These are phyloP conservation scores for Ceratina calcarata DNA, from an alignment of 1,140 invertebrate species.

Conservation along the genomic window DNA sequence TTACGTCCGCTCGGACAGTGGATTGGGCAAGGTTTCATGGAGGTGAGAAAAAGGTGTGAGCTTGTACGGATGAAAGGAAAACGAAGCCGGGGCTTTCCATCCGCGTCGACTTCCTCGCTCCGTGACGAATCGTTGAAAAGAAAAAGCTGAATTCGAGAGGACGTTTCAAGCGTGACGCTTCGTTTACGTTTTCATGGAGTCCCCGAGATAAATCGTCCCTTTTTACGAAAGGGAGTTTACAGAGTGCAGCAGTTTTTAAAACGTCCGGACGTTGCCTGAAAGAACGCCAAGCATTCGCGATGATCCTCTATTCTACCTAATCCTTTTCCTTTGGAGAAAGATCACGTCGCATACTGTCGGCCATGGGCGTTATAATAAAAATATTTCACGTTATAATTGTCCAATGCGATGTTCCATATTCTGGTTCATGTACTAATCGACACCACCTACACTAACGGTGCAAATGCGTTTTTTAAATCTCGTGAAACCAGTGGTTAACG, in stretches of 20 bases:
- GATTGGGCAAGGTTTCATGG: not conserved
- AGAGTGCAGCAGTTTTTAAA: not conserved
- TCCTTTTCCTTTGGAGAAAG: too few relatives aligned
- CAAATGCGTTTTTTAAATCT: too few relatives aligned
- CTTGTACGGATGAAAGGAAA: not conserved
- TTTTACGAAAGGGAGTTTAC: not conserved
- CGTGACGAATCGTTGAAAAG: constrained; percentile 22
- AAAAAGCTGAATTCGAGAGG: constrained; percentile 8
- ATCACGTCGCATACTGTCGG: too few relatives aligned
- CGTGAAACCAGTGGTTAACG: too few relatives aligned
- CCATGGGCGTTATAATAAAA: too few relatives aligned
- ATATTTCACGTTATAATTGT: too few relatives aligned
- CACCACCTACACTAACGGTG: too few relatives aligned
- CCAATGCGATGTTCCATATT: too few relatives aligned
- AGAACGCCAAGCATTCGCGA: too few relatives aligned
- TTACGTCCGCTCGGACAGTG: not conserved
- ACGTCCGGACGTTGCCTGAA: not conserved
- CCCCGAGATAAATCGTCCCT: constrained; percentile 1
- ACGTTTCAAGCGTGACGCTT: not conserved
- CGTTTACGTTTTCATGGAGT: constrained; percentile 6
- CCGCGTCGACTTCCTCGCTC: not conserved
- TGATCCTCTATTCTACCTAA: too few relatives aligned
- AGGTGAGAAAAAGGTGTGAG: not conserved
- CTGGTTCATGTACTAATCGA: too few relatives aligned
- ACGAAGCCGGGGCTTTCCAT: not conserved